Base-by-base conservation (phyloP, 2,797 vertebrate genomes). In the Catostomus latipinnis region DNA sequence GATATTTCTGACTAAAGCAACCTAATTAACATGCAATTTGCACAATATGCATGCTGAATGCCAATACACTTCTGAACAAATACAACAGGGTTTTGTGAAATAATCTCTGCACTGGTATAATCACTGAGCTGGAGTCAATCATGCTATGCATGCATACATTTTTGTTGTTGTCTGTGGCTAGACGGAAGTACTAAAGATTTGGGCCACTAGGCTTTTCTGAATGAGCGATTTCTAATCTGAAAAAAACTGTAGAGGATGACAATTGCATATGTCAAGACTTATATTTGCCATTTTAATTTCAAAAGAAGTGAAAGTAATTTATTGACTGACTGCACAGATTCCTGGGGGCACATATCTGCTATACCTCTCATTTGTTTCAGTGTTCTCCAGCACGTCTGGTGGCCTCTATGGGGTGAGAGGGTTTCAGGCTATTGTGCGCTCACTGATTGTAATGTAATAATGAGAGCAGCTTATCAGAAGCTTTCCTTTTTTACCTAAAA, bases 301-400 rank as follows among this genome's bases (percentile, higher is more conserved):
- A 81, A 83, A 88, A 87, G 75, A 83, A 89, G 80, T 57, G 67
- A 81, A 82, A 85, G 81, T 84, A 83, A 89, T 86, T 89, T 85
- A 86, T 87, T 86, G 82, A 82, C 81, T 83, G 76, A 81, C 66
- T 82, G 84, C 79, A 80, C 62, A 69, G 52, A 82, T 82, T 71
- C 80, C 75, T 85, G 73, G 8, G 58, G 82, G 81, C 74, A 77
- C 53, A 84, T 70, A 82, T 81, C 70, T 45, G 58, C 72, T 67
- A 16, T 45, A 66, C 82, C 81, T 80, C 48, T 61, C 71, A 72
- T 60, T 73, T 61, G 34, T 69, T 62, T 72, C 69, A 18, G 50
- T 14, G 18, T 54, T 81, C 86, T 78, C 46, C 62, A 61, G 79
- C 66, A 76, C 65, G 13, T 81, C 50, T 74, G 77, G 73, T 83